Conservation (phyloP, 2,888 invertebrate species). For the Agrotis segetum region DNA sequence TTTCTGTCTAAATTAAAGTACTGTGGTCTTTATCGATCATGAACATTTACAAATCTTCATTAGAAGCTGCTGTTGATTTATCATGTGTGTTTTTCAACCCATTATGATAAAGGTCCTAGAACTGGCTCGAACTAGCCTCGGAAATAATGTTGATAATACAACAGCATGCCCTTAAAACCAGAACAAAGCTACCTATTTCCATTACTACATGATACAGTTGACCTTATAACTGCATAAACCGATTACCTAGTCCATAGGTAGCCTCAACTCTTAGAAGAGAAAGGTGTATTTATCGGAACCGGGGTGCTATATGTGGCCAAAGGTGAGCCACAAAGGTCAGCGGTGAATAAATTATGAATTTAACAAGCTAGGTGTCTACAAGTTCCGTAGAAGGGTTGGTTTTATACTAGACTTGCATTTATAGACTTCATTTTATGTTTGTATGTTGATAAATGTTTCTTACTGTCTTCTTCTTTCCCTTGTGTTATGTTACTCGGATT, state of each 20-base stretch:
- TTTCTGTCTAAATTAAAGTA: neutral
- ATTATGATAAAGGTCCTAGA: neutral
- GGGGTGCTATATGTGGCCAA: conserved; percentile 26
- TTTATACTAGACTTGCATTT: neutral
- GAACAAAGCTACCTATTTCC: conserved; percentile 13
- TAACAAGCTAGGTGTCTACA: conserved; percentile 25
- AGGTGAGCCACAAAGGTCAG: conserved; percentile 52
- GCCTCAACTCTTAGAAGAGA: conserved; percentile 1
- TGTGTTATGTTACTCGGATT: too few species aligned
- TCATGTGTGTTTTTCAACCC: neutral
- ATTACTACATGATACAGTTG: neutral
- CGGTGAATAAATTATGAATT: conserved; percentile 47
- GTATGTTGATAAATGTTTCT: neutral
- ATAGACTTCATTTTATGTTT: neutral
- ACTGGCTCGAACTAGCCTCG: too few species aligned
- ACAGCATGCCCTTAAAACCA: neutral
- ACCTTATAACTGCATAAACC: conserved; percentile 27
- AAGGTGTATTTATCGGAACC: conserved; percentile 31
- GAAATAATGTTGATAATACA: neutral
- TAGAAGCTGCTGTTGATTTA: too few species aligned
- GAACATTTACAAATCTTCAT: neutral
- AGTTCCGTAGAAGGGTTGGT: conserved; percentile 4
- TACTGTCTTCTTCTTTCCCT: neutral
- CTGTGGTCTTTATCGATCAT: neutral
- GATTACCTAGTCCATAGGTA: conserved; percentile 3